Conservation (phyloP, 1,140 invertebrate genomes). For the Pogonomyrmex californicus region DNA sequence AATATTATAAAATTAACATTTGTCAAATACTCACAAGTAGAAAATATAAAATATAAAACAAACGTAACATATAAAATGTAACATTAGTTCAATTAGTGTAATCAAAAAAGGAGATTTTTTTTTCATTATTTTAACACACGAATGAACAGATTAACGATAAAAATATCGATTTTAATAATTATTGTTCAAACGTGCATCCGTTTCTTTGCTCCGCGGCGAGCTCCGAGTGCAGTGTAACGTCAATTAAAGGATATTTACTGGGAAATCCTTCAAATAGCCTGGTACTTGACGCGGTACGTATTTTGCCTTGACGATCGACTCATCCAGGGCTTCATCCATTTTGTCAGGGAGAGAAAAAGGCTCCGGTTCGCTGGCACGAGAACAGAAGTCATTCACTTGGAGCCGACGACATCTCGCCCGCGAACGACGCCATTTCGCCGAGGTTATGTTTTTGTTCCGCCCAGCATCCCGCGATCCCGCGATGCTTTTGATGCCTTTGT, state of each 20-base stretch:
- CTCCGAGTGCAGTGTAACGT: not conserved
- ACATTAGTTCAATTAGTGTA: not conserved
- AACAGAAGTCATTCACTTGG: conserved; percentile 24
- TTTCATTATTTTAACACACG: not conserved
- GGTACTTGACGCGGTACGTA: conserved; percentile 71
- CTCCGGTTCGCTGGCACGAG: conserved; percentile 8
- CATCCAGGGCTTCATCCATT: conserved; percentile 78
- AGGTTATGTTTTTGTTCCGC: conserved; percentile 76
- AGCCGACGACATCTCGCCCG: not conserved
- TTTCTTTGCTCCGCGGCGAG: not conserved
- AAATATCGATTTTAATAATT: not conserved
- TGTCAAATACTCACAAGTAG: not conserved
- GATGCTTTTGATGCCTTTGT: no score
- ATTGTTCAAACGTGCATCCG: not conserved
- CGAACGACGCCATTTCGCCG: conserved; percentile 67
- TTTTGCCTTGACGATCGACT: conserved; percentile 77
- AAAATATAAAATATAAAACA: not conserved
- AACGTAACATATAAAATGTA: no score
- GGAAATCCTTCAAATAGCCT: conserved; percentile 77
- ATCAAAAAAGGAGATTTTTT: not conserved
- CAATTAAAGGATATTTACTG: conserved; percentile 76
- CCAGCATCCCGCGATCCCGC: not conserved
- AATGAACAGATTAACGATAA: not conserved
- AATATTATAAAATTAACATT: conserved; percentile 1
- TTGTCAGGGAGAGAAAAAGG: not conserved